Evolutionary conservation across 64 coral and sea anemone genomes (phyloP), one percentile per base, ranked within the genome.

Genomic region (Exaiptasia diaphana): DNA sequence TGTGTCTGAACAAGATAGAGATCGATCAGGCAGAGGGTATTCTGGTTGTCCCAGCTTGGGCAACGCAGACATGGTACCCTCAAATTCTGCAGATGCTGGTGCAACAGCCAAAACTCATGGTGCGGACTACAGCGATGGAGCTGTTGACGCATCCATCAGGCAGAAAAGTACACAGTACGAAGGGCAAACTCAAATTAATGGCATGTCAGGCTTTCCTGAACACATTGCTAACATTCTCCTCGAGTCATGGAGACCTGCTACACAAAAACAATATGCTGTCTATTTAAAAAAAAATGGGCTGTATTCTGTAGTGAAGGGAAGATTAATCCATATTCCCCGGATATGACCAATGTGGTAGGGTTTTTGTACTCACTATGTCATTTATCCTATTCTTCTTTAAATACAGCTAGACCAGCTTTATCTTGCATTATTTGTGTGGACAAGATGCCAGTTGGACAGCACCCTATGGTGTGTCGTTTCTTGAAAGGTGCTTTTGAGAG

Each of bases 191-290:
- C 57, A 89, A 62, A 23, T 38, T 89, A 74, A 87, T 87, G 32
- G 74, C 44, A 33, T 87, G 74, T 69, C 85, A 73, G 86, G 75
- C 49, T 41, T 88, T 88, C 72, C 61, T 5, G 64, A 79, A 49
- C 86, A 81, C 22, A 34, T 88, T 88, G 73, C 86, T 64, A 59
- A n/a, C 49, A 76, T 88, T 40, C 75, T 88, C 61, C 29, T 88
- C 25, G 58, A 88, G 22, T 80, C 86, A 58, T 88, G 86, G 86
- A 18, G 86, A 71, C 29, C 67, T 41, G 43, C 86, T 70, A 88
- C 86, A 56, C 62, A 43, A 30, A 88, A 88, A 46, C 74, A 76
- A 53, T 79, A 88, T 37, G 58, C 73, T 35, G 65, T 62, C 50
- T 67, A 82, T 75, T 29, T 82, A 42, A 90, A 82, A 38, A n/a